phyloP scores from a whole-genome alignment of 2,888 invertebrate species.

The Lymantria dispar region DNA sequence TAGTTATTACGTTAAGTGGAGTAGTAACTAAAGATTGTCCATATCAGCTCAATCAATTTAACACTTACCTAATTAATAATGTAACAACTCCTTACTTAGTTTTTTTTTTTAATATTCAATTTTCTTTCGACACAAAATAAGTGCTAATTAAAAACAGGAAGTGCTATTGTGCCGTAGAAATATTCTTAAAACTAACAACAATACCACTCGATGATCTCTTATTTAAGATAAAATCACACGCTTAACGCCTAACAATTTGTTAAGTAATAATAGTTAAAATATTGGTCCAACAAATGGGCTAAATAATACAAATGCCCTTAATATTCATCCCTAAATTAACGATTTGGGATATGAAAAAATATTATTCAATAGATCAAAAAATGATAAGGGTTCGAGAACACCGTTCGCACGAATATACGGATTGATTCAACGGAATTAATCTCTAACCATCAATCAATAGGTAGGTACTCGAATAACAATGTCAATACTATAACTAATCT shows the following conservation, averaged over 20 bases:
- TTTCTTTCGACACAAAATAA: slow-evolving; percentile 81
- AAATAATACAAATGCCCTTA: slow-evolving; percentile 83
- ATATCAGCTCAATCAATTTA: slow-evolving; percentile 80
- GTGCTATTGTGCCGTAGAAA: slow-evolving; percentile 82
- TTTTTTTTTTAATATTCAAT: slow-evolving; percentile 74
- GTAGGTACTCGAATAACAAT: slow-evolving; percentile 79
- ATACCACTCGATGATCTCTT: slow-evolving; percentile 81
- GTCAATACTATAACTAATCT: slow-evolving; percentile 82
- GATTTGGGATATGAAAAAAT: slow-evolving; percentile 82
- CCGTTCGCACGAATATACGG: slow-evolving; percentile 62
- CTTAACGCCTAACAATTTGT: slow-evolving; percentile 82
- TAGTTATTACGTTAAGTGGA: slow-evolving; percentile 74
- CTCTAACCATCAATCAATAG: slow-evolving; percentile 70
- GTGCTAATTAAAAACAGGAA: slow-evolving; percentile 83
- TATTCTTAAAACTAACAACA: slow-evolving; percentile 79
- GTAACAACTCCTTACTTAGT: slow-evolving; percentile 81
- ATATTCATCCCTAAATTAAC: slow-evolving; percentile 83
- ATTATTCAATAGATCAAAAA: slow-evolving; percentile 82
- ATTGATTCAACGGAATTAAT: slow-evolving; percentile 74
- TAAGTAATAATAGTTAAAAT: slow-evolving; percentile 83
- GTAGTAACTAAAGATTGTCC: slow-evolving; percentile 82
- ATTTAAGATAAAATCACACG: slow-evolving; percentile 81
- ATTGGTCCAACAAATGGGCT: slow-evolving; percentile 83
- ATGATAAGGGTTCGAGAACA: slow-evolving; percentile 79
- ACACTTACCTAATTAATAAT: slow-evolving; percentile 82